Percentiles rank a stretch among this genome's conserved stretches.
Conservation (phyloP, 2,888 invertebrate species). For the Tetranychus truncatus region DNA sequence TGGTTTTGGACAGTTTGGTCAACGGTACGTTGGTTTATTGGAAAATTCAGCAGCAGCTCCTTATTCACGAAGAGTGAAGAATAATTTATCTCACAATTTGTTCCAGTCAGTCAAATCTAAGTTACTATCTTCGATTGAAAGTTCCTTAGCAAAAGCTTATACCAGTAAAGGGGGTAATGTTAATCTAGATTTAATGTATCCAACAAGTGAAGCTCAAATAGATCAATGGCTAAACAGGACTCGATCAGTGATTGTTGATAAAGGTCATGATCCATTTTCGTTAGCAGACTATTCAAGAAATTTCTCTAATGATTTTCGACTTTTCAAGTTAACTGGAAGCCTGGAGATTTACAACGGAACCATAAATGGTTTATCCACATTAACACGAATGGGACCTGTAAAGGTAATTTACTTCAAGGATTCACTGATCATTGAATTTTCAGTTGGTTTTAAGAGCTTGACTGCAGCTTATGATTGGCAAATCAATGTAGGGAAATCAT, state of each 20-base stretch:
- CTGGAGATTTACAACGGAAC: constrained; percentile 53
- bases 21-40: constrained; percentile 47
- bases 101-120: constrained; percentile 73
- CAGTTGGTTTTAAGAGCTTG: constrained; percentile 27
- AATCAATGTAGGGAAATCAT: constrained; percentile 23
- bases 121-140: constrained; percentile 37
- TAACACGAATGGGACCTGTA: constrained; percentile 40
- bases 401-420: constrained; percentile 24
- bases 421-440: constrained; percentile 25
- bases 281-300: constrained; percentile 35
- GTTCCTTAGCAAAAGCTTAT: constrained; percentile 39
- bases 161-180: constrained; percentile 30
- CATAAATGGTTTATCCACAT: constrained; percentile 57
- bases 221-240: constrained; percentile 59
- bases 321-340: constrained; percentile 37
- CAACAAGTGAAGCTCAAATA: constrained; percentile 16
- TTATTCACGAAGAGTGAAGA: neutral
- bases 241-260: constrained; percentile 44
- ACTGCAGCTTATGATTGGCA: constrained; percentile 27
- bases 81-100: constrained; percentile 38
- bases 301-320: constrained; percentile 23
- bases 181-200: neutral
- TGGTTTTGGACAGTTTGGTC: constrained; percentile 37
- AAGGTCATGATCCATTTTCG: constrained; percentile 54
- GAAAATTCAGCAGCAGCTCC: constrained; percentile 27